Percentiles rank a stretch among this genome's conserved stretches.
Evolutionary conservation across 2,888 invertebrate species (phyloP).

Genomic region (Diabrotica balteata): DNA sequence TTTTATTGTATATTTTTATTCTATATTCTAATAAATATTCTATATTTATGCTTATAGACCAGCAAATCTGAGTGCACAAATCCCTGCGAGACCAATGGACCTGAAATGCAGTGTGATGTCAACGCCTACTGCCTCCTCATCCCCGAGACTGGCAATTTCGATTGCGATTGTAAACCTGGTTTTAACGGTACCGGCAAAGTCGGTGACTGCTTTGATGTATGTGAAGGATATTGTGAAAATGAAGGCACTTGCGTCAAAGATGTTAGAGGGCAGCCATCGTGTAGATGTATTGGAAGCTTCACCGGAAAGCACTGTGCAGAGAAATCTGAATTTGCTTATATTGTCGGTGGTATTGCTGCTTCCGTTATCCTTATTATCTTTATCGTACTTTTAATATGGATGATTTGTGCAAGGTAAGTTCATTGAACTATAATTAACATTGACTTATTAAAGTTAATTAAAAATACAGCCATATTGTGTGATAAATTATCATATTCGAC

Average conservation of each 20-base stretch:
- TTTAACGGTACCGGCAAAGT: constrained; percentile 85
- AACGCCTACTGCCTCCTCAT: constrained; percentile 88
- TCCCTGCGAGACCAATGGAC: constrained; percentile 85
- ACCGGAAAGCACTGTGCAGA: constrained; percentile 88
- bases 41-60: constrained; percentile 64
- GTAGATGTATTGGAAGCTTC: constrained; percentile 90
- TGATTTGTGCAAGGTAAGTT: constrained; percentile 90
- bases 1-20: too few relatives aligned
- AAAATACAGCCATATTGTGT: too few relatives aligned
- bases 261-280: constrained; percentile 81
- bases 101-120: constrained; percentile 83
- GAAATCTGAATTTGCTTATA: constrained; percentile 94
- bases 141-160: constrained; percentile 83
- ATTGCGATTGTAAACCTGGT: constrained; percentile 92
- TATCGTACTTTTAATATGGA: constrained; percentile 92
- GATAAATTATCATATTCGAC: too few relatives aligned
- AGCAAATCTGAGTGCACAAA: constrained; percentile 86
- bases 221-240: constrained; percentile 86
- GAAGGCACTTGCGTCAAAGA: constrained; percentile 89
- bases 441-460: too few relatives aligned
- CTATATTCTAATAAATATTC: too few relatives aligned
- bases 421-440: not conserved
- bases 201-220: constrained; percentile 77
- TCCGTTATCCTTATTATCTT: constrained; percentile 93
- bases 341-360: constrained; percentile 92